Conservation (phyloP, 2,113 vertebrate genomes). For the Noctilio leporinus region DNA sequence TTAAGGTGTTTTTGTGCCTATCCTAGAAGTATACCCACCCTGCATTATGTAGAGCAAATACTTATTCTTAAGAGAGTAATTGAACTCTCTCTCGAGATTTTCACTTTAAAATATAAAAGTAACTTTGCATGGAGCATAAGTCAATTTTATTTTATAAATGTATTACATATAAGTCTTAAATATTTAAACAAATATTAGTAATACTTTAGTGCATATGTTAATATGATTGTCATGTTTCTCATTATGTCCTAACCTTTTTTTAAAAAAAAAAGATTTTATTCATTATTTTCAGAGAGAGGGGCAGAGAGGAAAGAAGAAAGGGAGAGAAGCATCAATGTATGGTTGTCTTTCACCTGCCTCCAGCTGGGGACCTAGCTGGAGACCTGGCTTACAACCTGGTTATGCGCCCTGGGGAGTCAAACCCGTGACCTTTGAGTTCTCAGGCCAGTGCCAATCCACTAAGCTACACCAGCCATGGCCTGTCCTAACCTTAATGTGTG, state of each 20-base stretch:
- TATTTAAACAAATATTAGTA: not conserved
- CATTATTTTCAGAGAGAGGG: no score
- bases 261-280: not conserved
- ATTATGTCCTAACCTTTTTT: not conserved
- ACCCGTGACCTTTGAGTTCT: no score
- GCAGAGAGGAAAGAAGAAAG: no score
- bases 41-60: not conserved
- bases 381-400: no score
- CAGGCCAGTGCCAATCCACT: no score
- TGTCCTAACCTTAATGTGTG: not conserved
- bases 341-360: no score
- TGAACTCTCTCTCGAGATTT: constrained; percentile 2
- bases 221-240: not conserved
- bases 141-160: not conserved
- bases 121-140: not conserved
- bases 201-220: not conserved
- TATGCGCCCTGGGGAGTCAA: no score
- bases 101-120: not conserved
- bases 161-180: not conserved
- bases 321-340: no score
- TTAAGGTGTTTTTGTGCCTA: not conserved
- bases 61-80: not conserved
- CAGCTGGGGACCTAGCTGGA: no score
- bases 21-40: not conserved
- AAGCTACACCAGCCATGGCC: no score